Percentiles rank a stretch among this genome's conserved stretches.
These are phyloP conservation scores for Glyphotaelius pellucidus DNA, from an alignment of 2,888 invertebrate species.

Conservation along the genomic window DNA sequence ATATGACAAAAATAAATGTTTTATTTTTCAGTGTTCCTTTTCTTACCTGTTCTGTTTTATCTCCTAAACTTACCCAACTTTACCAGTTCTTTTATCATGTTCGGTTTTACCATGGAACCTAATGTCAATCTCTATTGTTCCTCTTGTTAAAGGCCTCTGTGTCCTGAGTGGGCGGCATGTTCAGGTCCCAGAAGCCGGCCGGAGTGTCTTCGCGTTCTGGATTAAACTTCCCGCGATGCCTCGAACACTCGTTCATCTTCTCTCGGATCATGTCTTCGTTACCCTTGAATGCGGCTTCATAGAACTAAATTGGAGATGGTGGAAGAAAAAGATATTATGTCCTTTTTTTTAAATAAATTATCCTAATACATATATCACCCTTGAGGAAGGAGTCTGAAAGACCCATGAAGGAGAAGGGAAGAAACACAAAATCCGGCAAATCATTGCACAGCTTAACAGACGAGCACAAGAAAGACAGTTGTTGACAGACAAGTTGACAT, in stretches of 20 bases:
- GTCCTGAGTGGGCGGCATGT: conserved; percentile 73
- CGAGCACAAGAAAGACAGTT: no score
- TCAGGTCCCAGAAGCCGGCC: conserved; percentile 74
- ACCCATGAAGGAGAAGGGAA: not conserved
- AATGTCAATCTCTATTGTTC: conserved; percentile 45
- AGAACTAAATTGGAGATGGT: conserved; percentile 70
- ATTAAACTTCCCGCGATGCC: conserved; percentile 72
- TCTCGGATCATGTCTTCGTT: conserved; percentile 71
- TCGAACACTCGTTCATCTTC: conserved; percentile 73
- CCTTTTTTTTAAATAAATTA: no score
- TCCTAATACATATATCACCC: not conserved
- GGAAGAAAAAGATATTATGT: not conserved
- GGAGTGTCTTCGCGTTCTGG: conserved; percentile 73
- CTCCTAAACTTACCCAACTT: not conserved
- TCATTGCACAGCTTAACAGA: no score
- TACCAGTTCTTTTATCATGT: not conserved
- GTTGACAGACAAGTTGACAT: no score
- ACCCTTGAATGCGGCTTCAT: conserved; percentile 72
- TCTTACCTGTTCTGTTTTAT: no score
- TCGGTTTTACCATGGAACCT: no score
- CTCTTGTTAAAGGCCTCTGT: conserved; percentile 69
- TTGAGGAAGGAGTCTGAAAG: not conserved
- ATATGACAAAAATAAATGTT: no score
- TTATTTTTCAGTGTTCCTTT: no score
- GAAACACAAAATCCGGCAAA: no score